Evolutionary conservation across 2,888 invertebrate species (phyloP).

Genomic region (Hydropsyche betteni): DNA sequence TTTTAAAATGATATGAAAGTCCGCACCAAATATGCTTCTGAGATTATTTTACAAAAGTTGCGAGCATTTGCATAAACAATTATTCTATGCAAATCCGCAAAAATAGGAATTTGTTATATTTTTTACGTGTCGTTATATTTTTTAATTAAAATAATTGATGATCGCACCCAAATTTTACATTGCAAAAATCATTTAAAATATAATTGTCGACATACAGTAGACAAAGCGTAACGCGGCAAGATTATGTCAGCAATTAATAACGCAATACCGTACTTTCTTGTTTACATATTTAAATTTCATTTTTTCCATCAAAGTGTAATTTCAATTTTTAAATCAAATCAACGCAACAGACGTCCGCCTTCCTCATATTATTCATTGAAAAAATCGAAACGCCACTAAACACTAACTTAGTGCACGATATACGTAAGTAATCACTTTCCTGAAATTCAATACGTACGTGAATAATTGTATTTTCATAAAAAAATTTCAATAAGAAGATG

Average conservation of each 20-base stretch:
- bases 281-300: constrained; percentile 23
- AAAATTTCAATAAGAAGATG: too few species aligned
- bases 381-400: too few species aligned
- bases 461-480: too few species aligned
- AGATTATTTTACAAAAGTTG: not conserved
- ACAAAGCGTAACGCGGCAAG: constrained; percentile 21
- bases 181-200: constrained; percentile 30
- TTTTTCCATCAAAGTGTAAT: constrained; percentile 1
- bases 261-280: constrained; percentile 22
- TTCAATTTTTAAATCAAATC: too few species aligned
- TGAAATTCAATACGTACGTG: too few species aligned
- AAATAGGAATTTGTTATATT: too few species aligned
- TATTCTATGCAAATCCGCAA: constrained; percentile 9
- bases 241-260: constrained; percentile 29
- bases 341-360: too few species aligned
- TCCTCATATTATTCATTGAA: too few species aligned
- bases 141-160: constrained; percentile 9
- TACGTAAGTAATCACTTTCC: too few species aligned
- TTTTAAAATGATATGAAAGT: not conserved
- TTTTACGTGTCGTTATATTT: too few species aligned
- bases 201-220: constrained; percentile 24
- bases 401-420: too few species aligned
- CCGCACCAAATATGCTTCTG: too few species aligned
- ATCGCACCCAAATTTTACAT: not conserved
- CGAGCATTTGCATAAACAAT: constrained; percentile 14